These are phyloP conservation scores for Schizothorax lantsangensis DNA, from an alignment of 2,797 vertebrate genomes.

Conservation along the genomic window DNA sequence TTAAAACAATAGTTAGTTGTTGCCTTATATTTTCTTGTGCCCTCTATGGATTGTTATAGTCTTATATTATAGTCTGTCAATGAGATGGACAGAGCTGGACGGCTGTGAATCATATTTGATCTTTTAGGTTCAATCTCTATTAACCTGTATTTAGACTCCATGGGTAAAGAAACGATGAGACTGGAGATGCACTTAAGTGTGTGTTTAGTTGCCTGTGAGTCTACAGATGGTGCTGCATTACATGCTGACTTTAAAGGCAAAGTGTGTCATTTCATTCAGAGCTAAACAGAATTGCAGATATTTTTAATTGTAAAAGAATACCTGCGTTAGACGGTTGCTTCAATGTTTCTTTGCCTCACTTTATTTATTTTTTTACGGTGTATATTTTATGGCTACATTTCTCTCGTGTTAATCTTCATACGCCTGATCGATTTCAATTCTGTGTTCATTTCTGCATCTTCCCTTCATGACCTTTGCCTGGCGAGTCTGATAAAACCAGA, in stretches of 20 bases:
- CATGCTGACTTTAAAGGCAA: not conserved
- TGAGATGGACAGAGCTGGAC: not conserved
- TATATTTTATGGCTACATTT: not conserved
- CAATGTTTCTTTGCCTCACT: not conserved
- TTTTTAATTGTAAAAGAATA: not conserved
- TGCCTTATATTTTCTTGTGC: not conserved
- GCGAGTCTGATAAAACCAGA: slow-evolving; percentile 26
- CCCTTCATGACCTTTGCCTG: slow-evolving; percentile 19
- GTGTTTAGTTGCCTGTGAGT: not conserved
- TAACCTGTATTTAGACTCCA: not conserved
- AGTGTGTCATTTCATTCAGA: not conserved
- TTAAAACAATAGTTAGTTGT: not conserved
- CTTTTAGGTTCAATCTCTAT: not conserved
- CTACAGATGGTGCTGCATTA: not conserved
- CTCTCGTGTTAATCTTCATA: slow-evolving; percentile 5
- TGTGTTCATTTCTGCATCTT: slow-evolving; percentile 3
- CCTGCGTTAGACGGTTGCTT: too few species aligned
- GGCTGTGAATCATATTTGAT: not conserved
- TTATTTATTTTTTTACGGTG: too few species aligned
- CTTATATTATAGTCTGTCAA: not conserved
- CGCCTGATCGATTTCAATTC: slow-evolving; percentile 11
- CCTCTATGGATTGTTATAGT: not conserved
- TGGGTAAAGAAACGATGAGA: not conserved
- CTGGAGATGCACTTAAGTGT: not conserved
- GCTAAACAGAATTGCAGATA: not conserved